These are phyloP conservation scores for Gymnothorax javanicus DNA, from an alignment of 2,797 vertebrate species.

Conservation along the genomic window DNA sequence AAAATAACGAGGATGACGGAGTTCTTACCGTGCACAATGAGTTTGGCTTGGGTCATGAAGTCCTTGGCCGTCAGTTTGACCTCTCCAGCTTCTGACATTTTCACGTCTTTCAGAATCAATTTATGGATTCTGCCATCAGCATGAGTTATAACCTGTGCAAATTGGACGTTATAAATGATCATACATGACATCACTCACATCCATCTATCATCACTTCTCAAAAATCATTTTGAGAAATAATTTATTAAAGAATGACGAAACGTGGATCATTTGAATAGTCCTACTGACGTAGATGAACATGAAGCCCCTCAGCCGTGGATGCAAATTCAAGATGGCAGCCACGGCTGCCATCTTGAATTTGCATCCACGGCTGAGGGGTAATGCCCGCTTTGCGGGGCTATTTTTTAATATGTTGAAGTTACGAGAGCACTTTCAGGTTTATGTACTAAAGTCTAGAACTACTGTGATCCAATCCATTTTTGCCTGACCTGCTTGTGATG, in stretches of 20 bases:
- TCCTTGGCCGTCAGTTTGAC: conserved; percentile 87
- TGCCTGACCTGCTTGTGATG: no score
- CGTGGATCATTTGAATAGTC: neutral
- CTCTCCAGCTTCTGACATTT: conserved; percentile 87
- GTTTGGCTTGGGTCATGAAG: conserved; percentile 88
- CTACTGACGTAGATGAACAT: no score
- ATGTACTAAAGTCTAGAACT: no score
- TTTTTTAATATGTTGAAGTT: no score
- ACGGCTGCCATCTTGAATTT: no score
- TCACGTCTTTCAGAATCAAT: conserved; percentile 85
- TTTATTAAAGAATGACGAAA: neutral
- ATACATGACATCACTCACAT: neutral
- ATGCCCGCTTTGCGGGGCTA: no score
- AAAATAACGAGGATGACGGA: neutral
- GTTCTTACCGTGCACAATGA: conserved; percentile 86
- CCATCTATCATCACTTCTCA: neutral
- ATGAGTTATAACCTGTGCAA: conserved; percentile 85
- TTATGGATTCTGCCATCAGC: conserved; percentile 86
- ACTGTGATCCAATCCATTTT: no score
- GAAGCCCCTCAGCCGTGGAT: no score
- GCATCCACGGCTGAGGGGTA: no score
- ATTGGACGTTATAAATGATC: neutral
- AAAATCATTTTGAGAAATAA: neutral
- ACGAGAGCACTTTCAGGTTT: no score
- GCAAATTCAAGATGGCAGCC: no score